Evolutionary conservation across 2,888 invertebrate genomes (phyloP).

Genomic region (Cryptocephalus moraei): DNA sequence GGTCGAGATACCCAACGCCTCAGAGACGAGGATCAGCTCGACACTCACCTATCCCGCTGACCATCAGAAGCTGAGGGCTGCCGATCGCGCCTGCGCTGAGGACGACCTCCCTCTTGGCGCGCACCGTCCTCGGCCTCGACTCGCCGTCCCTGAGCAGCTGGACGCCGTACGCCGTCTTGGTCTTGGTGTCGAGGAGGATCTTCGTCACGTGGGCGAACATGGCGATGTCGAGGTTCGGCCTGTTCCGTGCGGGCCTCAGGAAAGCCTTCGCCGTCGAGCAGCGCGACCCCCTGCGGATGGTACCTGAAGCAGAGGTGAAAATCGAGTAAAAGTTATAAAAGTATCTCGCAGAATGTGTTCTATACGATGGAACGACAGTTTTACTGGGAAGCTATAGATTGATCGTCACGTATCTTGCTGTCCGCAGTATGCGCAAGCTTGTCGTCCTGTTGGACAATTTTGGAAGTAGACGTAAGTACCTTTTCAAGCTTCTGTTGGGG

Average conservation of each 20-base stretch:
- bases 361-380: no score
- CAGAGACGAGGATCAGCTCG: neutral
- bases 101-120: conserved; percentile 71
- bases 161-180: conserved; percentile 65
- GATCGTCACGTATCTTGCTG: no score
- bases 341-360: no score
- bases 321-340: no score
- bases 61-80: conserved; percentile 81
- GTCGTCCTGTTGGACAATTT: no score
- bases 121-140: conserved; percentile 52
- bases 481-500: no score
- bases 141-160: conserved; percentile 52
- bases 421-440: no score
- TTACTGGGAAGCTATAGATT: no score
- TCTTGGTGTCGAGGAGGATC: conserved; percentile 55
- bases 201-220: conserved; percentile 62
- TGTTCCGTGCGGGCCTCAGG: conserved; percentile 65
- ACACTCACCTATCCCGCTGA: conserved; percentile 59
- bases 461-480: no score
- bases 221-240: conserved; percentile 70
- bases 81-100: conserved; percentile 81
- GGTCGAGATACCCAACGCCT: neutral
- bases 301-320: conserved; percentile 18
- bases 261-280: conserved; percentile 87
- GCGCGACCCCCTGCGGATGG: conserved; percentile 67